Base-by-base conservation (phyloP, 2,113 vertebrate species). In the Lophotis ruficrista region DNA sequence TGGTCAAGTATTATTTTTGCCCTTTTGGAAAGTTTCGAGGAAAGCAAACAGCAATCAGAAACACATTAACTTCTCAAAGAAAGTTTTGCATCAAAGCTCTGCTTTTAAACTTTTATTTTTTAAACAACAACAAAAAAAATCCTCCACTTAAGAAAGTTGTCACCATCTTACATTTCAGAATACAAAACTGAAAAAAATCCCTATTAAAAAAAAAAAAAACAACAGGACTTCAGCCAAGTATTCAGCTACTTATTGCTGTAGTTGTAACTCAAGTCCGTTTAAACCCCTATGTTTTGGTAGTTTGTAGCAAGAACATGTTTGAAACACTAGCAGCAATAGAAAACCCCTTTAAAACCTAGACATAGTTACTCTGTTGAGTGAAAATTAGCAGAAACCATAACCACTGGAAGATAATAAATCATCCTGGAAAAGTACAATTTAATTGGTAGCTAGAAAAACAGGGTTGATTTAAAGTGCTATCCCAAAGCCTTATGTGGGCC, bases 131-230 rank as follows among this genome's bases (percentile, higher is more conserved):
- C 70, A 48, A 91, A 47, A 94, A 94, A 95, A 73, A 57, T 27
- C 82, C 58, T 88, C 61, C 87, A 94, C 82, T 95, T 96, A 89
- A 54, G 93, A 97, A 96, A 97, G 84, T 95, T 94, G 81, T 85
- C 43, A 81, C 79, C 91, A 85, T 89, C 84, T 89, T 95, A 93
- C 83, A 96, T 73, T 89, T 95, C 91, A 93, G 80, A 92, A 96
- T 97, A 97, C 89, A 97, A 97, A 97, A 96, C 96, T 96, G 93
- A 93, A 95, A 96, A 96, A 95, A 96, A 89, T 58, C 83, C 83
- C 94, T 96, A 89, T 96, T 51, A 79, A 75, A 75, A 95, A 95
- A 79, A 77, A 48, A 95, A 72, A 77, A 85, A 83, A 48, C 80
- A 53, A 88, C n/a, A 95, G 94, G 92, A 97, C 89, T 97, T 96